These are phyloP conservation scores for Acronicta alni DNA, from an alignment of 2,888 invertebrate genomes.

Conservation along the genomic window DNA sequence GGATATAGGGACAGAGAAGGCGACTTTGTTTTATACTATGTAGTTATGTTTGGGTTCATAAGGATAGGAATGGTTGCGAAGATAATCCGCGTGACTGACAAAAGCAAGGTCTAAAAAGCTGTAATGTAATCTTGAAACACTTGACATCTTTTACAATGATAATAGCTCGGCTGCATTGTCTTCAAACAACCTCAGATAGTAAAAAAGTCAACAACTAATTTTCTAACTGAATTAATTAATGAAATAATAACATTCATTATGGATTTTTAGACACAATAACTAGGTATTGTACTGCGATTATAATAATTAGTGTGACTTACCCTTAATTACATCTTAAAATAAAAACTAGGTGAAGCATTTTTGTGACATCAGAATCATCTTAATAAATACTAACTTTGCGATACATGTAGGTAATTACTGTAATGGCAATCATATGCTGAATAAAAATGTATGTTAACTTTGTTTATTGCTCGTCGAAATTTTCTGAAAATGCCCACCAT, in stretches of 20 bases:
- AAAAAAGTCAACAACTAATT: not conserved
- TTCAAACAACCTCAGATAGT: not conserved
- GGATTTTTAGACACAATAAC: not conserved
- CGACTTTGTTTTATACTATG: too few relatives aligned
- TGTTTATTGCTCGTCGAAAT: too few relatives aligned
- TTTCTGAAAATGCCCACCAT: too few relatives aligned
- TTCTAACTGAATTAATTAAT: too few relatives aligned
- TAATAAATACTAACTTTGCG: not conserved
- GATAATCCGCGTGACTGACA: not conserved
- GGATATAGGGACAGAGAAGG: too few relatives aligned
- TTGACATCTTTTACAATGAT: conserved; percentile 1
- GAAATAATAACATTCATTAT: too few relatives aligned
- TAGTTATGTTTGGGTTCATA: not conserved
- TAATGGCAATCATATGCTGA: too few relatives aligned
- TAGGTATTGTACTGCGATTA: not conserved
- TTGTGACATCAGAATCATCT: not conserved
- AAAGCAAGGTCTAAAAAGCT: not conserved
- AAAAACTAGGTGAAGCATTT: not conserved
- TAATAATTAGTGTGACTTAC: not conserved
- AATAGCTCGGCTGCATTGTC: not conserved
- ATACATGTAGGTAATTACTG: too few relatives aligned
- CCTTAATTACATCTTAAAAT: not conserved
- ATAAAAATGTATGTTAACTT: too few relatives aligned
- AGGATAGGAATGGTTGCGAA: not conserved
- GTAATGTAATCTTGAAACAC: conserved; percentile 1